Base-by-base conservation (phyloP, 2,113 vertebrate genomes). In the Leptobrachium ailaonicum region DNA sequence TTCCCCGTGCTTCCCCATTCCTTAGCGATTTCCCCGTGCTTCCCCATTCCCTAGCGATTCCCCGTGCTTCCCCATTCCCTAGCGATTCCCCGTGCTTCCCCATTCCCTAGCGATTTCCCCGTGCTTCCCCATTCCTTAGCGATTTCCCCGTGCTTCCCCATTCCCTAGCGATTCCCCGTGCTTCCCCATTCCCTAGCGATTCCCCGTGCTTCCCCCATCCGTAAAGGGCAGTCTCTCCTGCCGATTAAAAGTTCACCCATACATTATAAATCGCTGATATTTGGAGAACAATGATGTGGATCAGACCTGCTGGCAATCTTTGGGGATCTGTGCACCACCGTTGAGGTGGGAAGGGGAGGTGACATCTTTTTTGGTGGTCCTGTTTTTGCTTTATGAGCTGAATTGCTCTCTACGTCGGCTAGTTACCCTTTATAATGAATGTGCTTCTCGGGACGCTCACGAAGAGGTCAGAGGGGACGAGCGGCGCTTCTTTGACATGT, bases 191-290 rank as follows among this genome's bases (percentile, higher is more conserved):
- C 20, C 20, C 1, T 32, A 32, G 20, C 20, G 20, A 32, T 32
- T 32, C 20, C 20, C 20, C 20, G 20, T 32, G 0, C 20, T 32
- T 32, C 20, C 20, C 20, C 20, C n/a, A 32, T 32, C 20, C 20
- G 62, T 81, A 81, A 81, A 81, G 79, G 79, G 79, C 79, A 75
- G 72, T 47, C 79, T 69, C 63, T 42, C 64, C 72, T 42, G 60
- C 79, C 69, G 79, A 81, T 74, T 75, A 81, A 32, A 81, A 81
- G 79, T 81, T 81, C 79, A 81, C 64, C 71, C 72, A 81, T 81
- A 81, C 79, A 81, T 81, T 81, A 81, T 81, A 81, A 81, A 81
- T 81, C 66, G 54, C 71, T 81, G 79, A 72, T 81, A 81, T 81
- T 81, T 81, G 71, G 66, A 75, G 72, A 75, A 81, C 79, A 81